Conservation (phyloP, 2,797 vertebrate genomes). For the Clamator glandarius region DNA sequence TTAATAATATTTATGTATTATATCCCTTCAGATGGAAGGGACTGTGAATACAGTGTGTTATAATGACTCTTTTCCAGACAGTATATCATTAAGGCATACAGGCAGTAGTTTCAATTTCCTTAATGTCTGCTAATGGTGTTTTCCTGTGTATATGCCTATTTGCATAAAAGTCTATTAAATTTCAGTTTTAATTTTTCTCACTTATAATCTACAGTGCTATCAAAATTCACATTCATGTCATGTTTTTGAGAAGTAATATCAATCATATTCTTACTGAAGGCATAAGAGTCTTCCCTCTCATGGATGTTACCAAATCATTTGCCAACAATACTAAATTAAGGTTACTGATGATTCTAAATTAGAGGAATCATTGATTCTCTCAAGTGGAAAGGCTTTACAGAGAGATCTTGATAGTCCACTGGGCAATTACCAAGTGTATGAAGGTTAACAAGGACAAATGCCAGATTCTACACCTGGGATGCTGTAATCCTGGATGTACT, state of each 20-base stretch:
- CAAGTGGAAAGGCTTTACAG: neutral
- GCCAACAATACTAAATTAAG: neutral
- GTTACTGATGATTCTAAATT: neutral
- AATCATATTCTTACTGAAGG: neutral
- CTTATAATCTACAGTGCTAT: neutral
- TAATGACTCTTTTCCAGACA: neutral
- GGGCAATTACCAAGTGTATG: neutral
- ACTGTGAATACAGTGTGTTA: neutral
- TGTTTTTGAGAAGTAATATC: neutral
- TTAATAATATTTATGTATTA: neutral
- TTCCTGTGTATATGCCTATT: neutral
- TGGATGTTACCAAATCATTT: neutral
- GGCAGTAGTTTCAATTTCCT: conserved; percentile 5
- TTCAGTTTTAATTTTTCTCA: conserved; percentile 10
- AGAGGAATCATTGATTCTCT: neutral
- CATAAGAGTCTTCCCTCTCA: neutral
- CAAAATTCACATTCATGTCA: neutral
- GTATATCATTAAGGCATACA: neutral
- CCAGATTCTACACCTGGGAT: neutral
- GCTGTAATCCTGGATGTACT: neutral
- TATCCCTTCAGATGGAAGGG: neutral
- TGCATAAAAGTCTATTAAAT: conserved; percentile 25
- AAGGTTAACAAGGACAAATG: neutral
- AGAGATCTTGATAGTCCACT: neutral
- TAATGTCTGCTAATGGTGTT: conserved; percentile 40